Base-by-base conservation (phyloP, 2,113 vertebrate genomes). In the Nerophis ophidion region DNA sequence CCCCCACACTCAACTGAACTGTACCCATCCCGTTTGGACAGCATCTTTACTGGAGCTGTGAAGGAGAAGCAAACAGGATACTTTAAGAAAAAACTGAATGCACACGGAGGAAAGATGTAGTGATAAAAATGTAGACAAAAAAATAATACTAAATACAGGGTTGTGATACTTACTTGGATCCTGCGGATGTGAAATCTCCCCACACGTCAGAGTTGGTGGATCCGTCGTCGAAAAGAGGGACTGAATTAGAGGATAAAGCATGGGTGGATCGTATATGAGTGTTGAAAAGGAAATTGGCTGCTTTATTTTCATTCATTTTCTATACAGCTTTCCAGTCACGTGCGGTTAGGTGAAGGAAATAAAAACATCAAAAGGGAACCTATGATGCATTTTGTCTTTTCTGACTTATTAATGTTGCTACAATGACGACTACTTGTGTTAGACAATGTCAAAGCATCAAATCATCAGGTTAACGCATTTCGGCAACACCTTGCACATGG, bases 151-250 rank as follows among this genome's bases (percentile, higher is more conserved):
- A 26, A 26, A 26, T 19, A 26, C 10, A 4, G 13, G n/a, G 33
- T 14, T 42, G 7, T 40, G 15, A 47, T 19, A 73, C 93, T 91
- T 77, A 98, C 96, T 92, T 93, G 0, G 93, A 87, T 17, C 93
- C 92, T 52, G 90, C 93, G 33, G 95, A 86, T 33, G 95, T 87
- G 50, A 98, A 98, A 77, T 99, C 95, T 11, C 96, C 96, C 96
- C 96, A 99, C 60, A 89, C 0, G 4, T 97, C 95, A 0, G 91
- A 10, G 8, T 84, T 74, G 63, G 73, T 8, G 0, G 76, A 76
- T 1, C 83, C 89, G 0, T 89, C 81, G 61, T 91, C 91, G 48
- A 90, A 68, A 16, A 91, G 66, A 17, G 81, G 0, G 7, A 68
- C 90, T 92, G 80, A 7, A 54, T 8, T 51, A 11, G 42, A 48